Evolutionary conservation across 2,888 invertebrate species (phyloP), one percentile per base, ranked within the genome.

Genomic region (Octonoba sinensis): DNA sequence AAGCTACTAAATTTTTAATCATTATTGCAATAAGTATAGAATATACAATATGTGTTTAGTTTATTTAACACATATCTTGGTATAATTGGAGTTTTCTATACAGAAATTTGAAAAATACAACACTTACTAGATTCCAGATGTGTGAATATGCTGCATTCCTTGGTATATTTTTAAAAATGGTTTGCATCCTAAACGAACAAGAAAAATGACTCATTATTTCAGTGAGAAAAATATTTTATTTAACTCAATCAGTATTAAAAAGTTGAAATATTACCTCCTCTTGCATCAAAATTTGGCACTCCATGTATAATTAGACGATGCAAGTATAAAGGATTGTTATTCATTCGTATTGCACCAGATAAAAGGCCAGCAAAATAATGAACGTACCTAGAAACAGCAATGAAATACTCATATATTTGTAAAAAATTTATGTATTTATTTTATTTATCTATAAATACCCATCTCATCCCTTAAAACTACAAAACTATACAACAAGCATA

Each of bases 351-450:
- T 87, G 93, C 93, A 60, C 96, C 96, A 8, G 96, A 95, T 75
- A 97, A 91, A 65, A 97, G 90, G 1, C 96, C 96, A 71, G 95
- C 93, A 89, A 97, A 97, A 88, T 97, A 96, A 87, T 94, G 93
- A 85, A 97, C 93, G 90, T 96, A 96, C 89, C 96, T 96, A 91
- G 70, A 87, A 85, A 81, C 20, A 8, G 22, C 8, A 8, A 69
- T 24, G 16, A 64, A 64, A 27, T 36, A 3, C 18, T n/a, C n/a
- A 54, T 6, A 57, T 3, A 3, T 54, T 16, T 6, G 18, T 51
- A 18, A 54, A 16, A 54, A 0, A 20, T 8, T 18, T 13, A 47
- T 47, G 15, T 18, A 54, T 6, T 54, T 54, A 1, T 54, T 18
- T 3, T 13, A 18, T 54, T 6, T 18, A 54, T 54, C 3, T 13